Base-by-base conservation (phyloP, 2,113 vertebrate genomes). In the Oplegnathus fasciatus region DNA sequence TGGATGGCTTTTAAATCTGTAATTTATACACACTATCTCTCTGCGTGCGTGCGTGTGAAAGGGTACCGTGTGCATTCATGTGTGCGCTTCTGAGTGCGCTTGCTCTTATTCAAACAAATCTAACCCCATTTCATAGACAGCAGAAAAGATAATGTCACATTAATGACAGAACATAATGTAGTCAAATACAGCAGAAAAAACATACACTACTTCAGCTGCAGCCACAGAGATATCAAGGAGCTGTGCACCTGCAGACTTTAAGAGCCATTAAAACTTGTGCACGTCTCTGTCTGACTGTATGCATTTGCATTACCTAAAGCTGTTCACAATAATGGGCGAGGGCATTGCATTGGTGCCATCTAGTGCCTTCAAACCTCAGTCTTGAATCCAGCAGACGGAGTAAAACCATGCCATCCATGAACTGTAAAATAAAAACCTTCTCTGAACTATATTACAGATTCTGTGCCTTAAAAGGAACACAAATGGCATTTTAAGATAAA, bases 71-170 rank as follows among this genome's bases (percentile, higher is more conserved):
- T 68, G 73, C 32, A 44, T 65, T 10, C 52, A 61, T 64, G 81
- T 54, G 64, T 76, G 55, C 7, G 2, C 5, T 7, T 42, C 50
- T 22, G 70, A 66, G 86, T 80, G 57, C 15, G 75, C 34, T 15
- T 5, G 80, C 62, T 64, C 85, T 85, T 89, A 28, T 80, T 90
- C 92, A 93, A 93, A 92, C 92, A 94, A 50, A 70, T 61, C 68
- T 4, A 24, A 60, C 22, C 46, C 67, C 64, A 34, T 80, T 86
- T 77, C 71, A 65, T 48, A 55, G 79, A 81, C 75, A 55, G 71
- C 66, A 44, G 69, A 64, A 40, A 48, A 86, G 86, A 82, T 93
- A 91, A 92, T 64, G 81, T 58, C 24, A 30, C 84, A 80, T 85
- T 86, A 88, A 86, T 84, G 86, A 75, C 71, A 4, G 76, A 9